A percentile compares a stretch with the other conserved stretches of the same genome.
These are phyloP conservation scores for Siniperca undulata DNA, from an alignment of 2,797 vertebrate genomes.

Conservation along the genomic window DNA sequence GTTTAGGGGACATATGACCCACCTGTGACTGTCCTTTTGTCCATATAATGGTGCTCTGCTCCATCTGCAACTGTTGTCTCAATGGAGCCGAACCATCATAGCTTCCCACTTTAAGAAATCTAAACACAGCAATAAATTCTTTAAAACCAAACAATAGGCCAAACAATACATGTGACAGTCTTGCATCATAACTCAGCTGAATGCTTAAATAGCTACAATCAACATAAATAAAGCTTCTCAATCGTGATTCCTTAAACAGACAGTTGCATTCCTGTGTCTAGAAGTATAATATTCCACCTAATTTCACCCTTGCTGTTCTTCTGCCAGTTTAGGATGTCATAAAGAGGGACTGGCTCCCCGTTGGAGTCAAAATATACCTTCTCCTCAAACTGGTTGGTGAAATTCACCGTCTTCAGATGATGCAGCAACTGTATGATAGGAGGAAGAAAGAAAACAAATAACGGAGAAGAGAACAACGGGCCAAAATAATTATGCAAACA, in stretches of 20 bases:
- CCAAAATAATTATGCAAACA: background rate
- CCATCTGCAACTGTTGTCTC: slow-evolving; percentile 74
- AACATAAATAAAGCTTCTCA: background rate
- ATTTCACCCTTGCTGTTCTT: slow-evolving; percentile 71
- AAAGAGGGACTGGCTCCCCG: slow-evolving; percentile 83
- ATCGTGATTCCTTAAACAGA: background rate
- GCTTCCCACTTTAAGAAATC: slow-evolving; percentile 83
- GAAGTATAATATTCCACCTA: slow-evolving; percentile 37
- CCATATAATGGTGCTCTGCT: slow-evolving; percentile 77
- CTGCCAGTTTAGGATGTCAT: slow-evolving; percentile 87
- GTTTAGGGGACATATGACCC: background rate
- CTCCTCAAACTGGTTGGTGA: slow-evolving; percentile 82
- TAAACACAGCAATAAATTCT: slow-evolving; percentile 13
- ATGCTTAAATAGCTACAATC: background rate
- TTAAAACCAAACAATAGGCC: background rate
- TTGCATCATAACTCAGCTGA: background rate
- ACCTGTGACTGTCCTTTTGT: slow-evolving; percentile 75
- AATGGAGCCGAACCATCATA: slow-evolving; percentile 83
- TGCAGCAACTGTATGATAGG: slow-evolving; percentile 73
- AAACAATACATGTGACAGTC: background rate
- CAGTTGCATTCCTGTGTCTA: background rate
- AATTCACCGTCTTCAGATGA: slow-evolving; percentile 81
- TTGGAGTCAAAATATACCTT: slow-evolving; percentile 82
- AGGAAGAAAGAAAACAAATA: background rate
- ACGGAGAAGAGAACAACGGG: background rate